Evolutionary conservation across 2,797 vertebrate genomes (phyloP), one percentile per base, ranked within the genome.

Genomic region (Heterohyrax brucei): DNA sequence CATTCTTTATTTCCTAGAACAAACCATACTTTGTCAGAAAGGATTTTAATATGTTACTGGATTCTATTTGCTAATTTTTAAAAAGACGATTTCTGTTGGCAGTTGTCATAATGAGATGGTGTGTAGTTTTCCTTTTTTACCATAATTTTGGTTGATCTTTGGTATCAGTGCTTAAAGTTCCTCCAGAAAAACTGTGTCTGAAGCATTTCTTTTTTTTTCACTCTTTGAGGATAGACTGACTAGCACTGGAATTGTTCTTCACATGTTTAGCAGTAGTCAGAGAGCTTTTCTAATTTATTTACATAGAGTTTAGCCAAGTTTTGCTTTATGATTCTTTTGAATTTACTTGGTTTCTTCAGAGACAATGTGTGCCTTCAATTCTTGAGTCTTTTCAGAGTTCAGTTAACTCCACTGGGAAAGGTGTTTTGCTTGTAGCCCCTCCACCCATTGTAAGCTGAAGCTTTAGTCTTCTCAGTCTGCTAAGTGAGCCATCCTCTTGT

Each of bases 131-230:
- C 46, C 22, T 28, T 80, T 80, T 75, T 89, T 79, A 84, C 64
- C 28, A 53, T 91, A 53, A 83, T 80, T 94, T 91, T 64, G 76
- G 28, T 73, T 88, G 48, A 53, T 6, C 48, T 73, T 92, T 92
- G 46, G 61, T 75, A 16, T 85, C 33, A 59, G 48, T 89, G 66
- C 80, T 92, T 64, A 80, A 59, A 78, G 26, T 56, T 46, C n/a
- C 33, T 85, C 73, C 53, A 44, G 46, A 85, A 85, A 59, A 24
- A 89, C 80, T 81, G 66, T 75, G 26, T 81, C 66, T 75, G 26
- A 81, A 89, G 61, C 21, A 50, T 75, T 72, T 62, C 28, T 10
- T 12, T 48, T 50, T 78, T 94, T 82, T 84, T 61, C 50, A 68
- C 0, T 68, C 26, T 7, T 61, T 81, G 12, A 73, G 12, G 66